phyloP scores from a whole-genome alignment of 2,113 vertebrate genomes.

The Pangasianodon hypophthalmus region DNA sequence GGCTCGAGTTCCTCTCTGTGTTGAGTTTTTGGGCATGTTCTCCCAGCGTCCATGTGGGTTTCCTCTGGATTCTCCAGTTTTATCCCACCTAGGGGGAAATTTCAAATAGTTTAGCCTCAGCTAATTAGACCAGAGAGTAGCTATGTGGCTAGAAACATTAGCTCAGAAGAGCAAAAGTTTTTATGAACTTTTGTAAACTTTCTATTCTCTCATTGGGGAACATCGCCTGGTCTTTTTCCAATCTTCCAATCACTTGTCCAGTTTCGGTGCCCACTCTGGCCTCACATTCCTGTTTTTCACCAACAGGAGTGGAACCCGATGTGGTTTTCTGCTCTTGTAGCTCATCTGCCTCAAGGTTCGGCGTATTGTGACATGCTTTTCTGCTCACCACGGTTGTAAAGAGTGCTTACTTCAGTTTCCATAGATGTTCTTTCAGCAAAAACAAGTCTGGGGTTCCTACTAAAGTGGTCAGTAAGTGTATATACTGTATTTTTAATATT shows the following conservation, averaged over 20 bases:
- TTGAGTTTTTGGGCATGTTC: neutral
- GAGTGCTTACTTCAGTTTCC: neutral
- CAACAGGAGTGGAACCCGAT: neutral
- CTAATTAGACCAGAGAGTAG: neutral
- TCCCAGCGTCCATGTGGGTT: neutral
- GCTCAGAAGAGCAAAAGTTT: too few species aligned
- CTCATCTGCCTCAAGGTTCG: neutral
- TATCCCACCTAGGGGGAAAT: neutral
- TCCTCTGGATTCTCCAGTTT: neutral
- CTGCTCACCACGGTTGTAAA: neutral
- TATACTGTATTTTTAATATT: neutral
- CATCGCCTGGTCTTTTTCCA: neutral
- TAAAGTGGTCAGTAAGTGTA: neutral
- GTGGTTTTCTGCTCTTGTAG: neutral
- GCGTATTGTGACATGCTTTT: neutral
- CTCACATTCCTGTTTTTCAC: neutral
- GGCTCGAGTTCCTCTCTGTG: neutral
- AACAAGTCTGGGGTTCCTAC: neutral
- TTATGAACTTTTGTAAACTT: neutral
- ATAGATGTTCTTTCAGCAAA: neutral
- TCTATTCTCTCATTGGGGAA: neutral
- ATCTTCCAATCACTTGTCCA: neutral
- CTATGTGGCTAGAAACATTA: too few species aligned
- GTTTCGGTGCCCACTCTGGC: neutral
- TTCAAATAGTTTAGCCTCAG: neutral